Percentiles rank a stretch among this genome's conserved stretches.
Evolutionary conservation across 1,140 invertebrate species (phyloP).

Genomic region (Bombus fervidus): DNA sequence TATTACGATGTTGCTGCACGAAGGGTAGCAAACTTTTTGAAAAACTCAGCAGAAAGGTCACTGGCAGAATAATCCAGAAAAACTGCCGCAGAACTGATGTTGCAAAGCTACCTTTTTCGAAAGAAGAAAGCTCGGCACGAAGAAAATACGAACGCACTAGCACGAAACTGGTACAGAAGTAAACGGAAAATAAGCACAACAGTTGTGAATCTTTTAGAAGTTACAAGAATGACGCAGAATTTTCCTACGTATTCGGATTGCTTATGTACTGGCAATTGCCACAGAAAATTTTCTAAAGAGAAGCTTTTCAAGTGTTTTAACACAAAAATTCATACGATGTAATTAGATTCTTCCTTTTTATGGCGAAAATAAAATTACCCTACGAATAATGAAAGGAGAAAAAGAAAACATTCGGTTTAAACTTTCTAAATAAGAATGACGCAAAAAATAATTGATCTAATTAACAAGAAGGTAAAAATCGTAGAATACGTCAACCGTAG

Average conservation of each 20-base stretch:
- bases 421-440: too few species aligned
- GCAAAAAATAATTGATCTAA: not conserved
- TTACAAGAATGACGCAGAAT: constrained; percentile 30
- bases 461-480: not conserved
- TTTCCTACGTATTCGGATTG: constrained; percentile 25
- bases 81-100: constrained; percentile 2
- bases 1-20: not conserved
- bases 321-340: too few species aligned
- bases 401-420: too few species aligned
- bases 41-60: not conserved
- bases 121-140: constrained; percentile 1
- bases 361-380: too few species aligned
- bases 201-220: constrained; percentile 39
- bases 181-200: constrained; percentile 27
- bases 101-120: constrained; percentile 21
- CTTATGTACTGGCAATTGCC: constrained; percentile 15
- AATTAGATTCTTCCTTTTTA: too few species aligned
- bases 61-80: not conserved
- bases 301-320: not conserved
- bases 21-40: not conserved
- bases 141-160: constrained; percentile 38
- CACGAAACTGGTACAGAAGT: constrained; percentile 39
- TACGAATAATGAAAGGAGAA: too few species aligned
- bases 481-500: not conserved
- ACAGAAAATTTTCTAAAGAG: not conserved